Evolutionary conservation across 2,113 vertebrate species (phyloP), one percentile per base, ranked within the genome.

Genomic region (Amblyopsis rosae): DNA sequence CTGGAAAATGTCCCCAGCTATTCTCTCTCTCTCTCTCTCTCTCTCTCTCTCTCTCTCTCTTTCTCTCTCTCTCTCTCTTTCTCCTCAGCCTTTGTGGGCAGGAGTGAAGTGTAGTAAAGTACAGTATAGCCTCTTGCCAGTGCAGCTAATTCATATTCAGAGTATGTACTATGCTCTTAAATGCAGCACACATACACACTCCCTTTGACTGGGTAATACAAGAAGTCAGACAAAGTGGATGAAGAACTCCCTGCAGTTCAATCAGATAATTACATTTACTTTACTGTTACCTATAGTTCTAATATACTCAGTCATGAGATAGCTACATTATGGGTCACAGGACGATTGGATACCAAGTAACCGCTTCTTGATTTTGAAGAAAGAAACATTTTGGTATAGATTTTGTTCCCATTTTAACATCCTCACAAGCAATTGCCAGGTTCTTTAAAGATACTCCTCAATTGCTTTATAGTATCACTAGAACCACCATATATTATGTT

Each of bases 41-140:
- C 84, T 76, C 82, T 84, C 82, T 86, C 59, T 12, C 78, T 73
- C 61, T 69, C 61, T 32, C 67, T 57, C 69, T 55, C 32, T 59
- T 32, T 49, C 46, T 63, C 16, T 50, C 50, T 64, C 65, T 62
- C 41, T 60, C 53, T n/a, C 62, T 4, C 47, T 16, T 16, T 16
- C 10, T 17, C 9, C 58, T 75, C 68, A 73, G 70, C 61, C 59
- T 75, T 62, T 62, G 69, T 64, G 68, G 68, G 67, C 41, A 57
- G 35, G 57, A 54, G 50, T 73, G 67, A 76, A 67, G 59, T 50
- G 75, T 67, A 72, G 56, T 73, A 63, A 75, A 79, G 75, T 88
- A 88, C 84, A 87, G 82, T 83, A 26, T 26, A 72, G 74, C 67
- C 71, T 67, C 75, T 70, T 80, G 71, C 87, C 75, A 84, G n/a